A percentile compares a stretch with the other conserved stretches of the same genome.
Conservation (phyloP, 1,140 invertebrate genomes). For the Drosophila gunungcola region DNA sequence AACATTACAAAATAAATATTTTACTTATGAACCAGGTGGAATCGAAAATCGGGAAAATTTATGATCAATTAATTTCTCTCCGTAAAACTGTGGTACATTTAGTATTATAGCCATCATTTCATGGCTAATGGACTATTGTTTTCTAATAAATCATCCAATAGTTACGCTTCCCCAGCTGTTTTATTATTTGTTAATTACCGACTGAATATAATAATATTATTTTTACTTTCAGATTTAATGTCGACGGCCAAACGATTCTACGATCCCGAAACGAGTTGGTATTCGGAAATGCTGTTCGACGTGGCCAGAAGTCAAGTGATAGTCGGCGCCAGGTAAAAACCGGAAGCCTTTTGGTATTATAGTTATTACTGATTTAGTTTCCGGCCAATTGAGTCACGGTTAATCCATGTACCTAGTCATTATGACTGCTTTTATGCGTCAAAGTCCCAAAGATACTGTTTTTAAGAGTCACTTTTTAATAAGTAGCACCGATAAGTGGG, state of each 20-base stretch:
- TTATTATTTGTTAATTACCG: not conserved
- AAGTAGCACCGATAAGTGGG: constrained; percentile 46
- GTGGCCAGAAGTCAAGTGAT: constrained; percentile 92
- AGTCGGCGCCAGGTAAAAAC: constrained; percentile 90
- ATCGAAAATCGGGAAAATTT: not conserved
- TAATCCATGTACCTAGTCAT: constrained; percentile 22
- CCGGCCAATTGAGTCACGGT: constrained; percentile 45
- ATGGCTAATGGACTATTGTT: not conserved
- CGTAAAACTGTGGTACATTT: too few species aligned
- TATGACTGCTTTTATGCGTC: constrained; percentile 35
- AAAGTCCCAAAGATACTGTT: constrained; percentile 12
- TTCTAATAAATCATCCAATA: not conserved
- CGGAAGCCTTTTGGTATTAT: constrained; percentile 6
- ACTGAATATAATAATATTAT: not conserved
- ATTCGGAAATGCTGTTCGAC: constrained; percentile 92
- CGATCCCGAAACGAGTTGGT: constrained; percentile 89
- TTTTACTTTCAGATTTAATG: constrained; percentile 85
- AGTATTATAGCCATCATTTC: not conserved
- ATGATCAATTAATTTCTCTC: too few species aligned
- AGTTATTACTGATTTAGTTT: constrained; percentile 18
- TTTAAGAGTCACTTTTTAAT: constrained; percentile 34
- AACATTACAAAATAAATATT: constrained; percentile 2
- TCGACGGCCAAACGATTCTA: constrained; percentile 87
- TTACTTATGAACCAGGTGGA: not conserved
- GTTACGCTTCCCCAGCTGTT: not conserved